phyloP scores from a whole-genome alignment of 2,888 invertebrate species.

The Atrina japonica region DNA sequence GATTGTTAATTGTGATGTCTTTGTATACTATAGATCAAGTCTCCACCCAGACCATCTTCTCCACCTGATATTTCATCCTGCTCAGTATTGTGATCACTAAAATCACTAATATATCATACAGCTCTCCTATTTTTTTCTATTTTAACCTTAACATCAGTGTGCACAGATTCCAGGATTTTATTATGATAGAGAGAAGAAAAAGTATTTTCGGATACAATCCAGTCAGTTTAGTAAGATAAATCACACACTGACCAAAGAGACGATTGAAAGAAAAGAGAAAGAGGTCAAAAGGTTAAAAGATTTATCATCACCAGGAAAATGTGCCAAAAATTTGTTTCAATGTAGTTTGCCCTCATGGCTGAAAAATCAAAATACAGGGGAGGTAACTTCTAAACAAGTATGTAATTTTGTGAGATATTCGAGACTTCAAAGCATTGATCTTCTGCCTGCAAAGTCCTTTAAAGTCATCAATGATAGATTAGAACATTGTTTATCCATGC shows the following conservation, averaged over 20 bases:
- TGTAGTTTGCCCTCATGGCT: background rate
- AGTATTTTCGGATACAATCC: slow-evolving; percentile 75
- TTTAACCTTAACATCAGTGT: too few relatives aligned
- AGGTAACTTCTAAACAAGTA: background rate
- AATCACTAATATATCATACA: too few relatives aligned
- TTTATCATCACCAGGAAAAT: slow-evolving; percentile 19
- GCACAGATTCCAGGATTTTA: slow-evolving; percentile 78
- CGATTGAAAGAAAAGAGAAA: slow-evolving; percentile 59
- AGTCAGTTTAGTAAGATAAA: slow-evolving; percentile 56
- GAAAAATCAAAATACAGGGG: background rate
- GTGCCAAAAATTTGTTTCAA: slow-evolving; percentile 5
- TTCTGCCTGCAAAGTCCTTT: background rate
- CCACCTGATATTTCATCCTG: too few relatives aligned
- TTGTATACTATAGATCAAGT: too few relatives aligned
- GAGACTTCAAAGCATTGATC: slow-evolving; percentile 11
- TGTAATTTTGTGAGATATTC: slow-evolving; percentile 5
- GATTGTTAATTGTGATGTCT: too few relatives aligned
- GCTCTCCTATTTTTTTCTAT: too few relatives aligned
- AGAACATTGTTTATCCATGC: slow-evolving; percentile 67
- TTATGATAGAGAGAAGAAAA: slow-evolving; percentile 74
- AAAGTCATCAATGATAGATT: slow-evolving; percentile 38
- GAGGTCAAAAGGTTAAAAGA: slow-evolving; percentile 62
- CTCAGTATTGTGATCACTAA: too few relatives aligned
- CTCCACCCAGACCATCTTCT: too few relatives aligned
- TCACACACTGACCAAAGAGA: slow-evolving; percentile 66